phyloP scores from a whole-genome alignment of 1,140 invertebrate species.

The Monochamus saltuarius region DNA sequence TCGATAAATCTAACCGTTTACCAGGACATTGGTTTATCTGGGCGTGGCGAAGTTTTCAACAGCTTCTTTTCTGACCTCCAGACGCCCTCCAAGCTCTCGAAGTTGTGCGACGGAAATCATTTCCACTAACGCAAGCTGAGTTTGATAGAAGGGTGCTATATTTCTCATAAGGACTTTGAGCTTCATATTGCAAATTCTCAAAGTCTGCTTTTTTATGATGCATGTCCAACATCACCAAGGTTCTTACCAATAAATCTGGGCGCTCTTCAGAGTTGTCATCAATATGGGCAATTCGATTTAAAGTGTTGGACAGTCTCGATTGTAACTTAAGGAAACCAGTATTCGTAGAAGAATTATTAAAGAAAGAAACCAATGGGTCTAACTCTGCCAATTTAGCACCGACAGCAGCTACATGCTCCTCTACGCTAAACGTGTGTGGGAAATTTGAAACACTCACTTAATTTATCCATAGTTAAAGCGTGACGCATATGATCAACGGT shows the following conservation, averaged over 20 bases:
- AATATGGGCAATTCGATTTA: not conserved
- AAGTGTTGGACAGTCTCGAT: not conserved
- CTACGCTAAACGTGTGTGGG: slow-evolving; percentile 1
- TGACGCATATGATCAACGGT: slow-evolving; percentile 6
- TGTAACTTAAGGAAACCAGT: not conserved
- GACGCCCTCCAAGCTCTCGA: slow-evolving; percentile 1
- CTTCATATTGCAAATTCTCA: not conserved
- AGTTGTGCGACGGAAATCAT: slow-evolving; percentile 16
- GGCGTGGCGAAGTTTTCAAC: slow-evolving; percentile 16
- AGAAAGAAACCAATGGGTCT: not conserved
- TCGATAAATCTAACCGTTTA: no score
- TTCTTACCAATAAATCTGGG: not conserved
- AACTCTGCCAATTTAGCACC: not conserved
- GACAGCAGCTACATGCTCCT: not conserved
- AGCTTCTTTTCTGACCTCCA: slow-evolving; percentile 12
- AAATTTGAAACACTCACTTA: slow-evolving; percentile 1
- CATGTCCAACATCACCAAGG: not conserved
- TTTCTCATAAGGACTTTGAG: slow-evolving; percentile 16
- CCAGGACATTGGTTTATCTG: not conserved
- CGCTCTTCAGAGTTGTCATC: no score
- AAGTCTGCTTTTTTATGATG: not conserved
- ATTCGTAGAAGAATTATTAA: not conserved
- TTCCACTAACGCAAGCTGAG: slow-evolving; percentile 19
- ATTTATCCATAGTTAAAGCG: not conserved
- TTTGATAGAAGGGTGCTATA: slow-evolving; percentile 25